phyloP scores from a whole-genome alignment of 2,113 vertebrate genomes.

The Gorsachius goisagi region DNA sequence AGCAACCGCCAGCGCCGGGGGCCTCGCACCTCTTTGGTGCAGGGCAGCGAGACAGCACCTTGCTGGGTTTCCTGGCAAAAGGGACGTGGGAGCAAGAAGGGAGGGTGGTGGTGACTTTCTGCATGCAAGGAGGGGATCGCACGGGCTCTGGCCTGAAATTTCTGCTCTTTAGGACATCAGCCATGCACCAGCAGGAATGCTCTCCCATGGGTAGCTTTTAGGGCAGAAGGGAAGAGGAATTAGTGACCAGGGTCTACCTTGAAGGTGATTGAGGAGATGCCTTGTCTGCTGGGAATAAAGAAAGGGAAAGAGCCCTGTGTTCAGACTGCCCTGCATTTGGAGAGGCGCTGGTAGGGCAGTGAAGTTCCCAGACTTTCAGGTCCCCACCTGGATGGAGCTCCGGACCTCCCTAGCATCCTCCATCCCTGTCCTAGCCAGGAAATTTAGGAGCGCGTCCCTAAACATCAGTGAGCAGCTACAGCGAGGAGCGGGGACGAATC shows the following conservation, averaged over 20 bases:
- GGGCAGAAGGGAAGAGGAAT: not conserved
- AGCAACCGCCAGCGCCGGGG: not conserved
- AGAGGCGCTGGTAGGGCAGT: not conserved
- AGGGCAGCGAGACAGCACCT: not conserved
- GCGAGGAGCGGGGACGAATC: not conserved
- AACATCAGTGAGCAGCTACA: not conserved
- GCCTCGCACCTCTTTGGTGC: not conserved
- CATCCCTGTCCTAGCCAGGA: not conserved
- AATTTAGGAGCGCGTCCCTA: not conserved
- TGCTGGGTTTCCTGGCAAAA: not conserved
- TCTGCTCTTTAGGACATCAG: not conserved
- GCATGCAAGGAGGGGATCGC: not conserved
- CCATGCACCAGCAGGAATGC: not conserved
- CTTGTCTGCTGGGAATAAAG: not conserved
- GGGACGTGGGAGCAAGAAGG: not conserved
- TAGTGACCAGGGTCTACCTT: not conserved
- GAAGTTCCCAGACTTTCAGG: not conserved
- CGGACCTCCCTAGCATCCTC: not conserved
- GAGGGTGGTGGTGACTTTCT: not conserved
- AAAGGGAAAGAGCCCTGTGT: no score
- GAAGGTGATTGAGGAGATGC: not conserved
- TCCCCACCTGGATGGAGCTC: not conserved
- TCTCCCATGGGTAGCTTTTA: not conserved
- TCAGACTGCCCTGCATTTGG: not conserved
- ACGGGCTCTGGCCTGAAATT: not conserved